These are phyloP conservation scores for Pseudomyrmex concolor DNA, from an alignment of 1,140 invertebrate species.

Conservation along the genomic window DNA sequence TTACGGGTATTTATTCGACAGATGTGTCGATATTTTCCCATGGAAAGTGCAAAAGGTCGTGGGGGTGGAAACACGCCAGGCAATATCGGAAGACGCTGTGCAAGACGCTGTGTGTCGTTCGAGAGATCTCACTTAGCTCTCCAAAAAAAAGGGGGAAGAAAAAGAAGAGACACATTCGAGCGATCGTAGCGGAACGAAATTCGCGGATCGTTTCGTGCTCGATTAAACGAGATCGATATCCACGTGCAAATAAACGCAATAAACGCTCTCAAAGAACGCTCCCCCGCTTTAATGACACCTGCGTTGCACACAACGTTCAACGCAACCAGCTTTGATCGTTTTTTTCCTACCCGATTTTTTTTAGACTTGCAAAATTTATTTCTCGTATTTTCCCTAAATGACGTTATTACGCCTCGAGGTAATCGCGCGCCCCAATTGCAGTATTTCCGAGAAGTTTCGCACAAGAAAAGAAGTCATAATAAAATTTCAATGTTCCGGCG, in stretches of 20 bases:
- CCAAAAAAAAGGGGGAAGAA: neutral
- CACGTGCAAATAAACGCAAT: constrained; percentile 31
- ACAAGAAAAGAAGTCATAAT: constrained; percentile 49
- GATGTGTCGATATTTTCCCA: constrained; percentile 79
- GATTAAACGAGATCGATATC: constrained; percentile 34
- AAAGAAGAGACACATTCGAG: neutral
- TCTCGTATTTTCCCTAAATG: constrained; percentile 31
- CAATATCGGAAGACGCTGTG: constrained; percentile 77
- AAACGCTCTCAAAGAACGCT: neutral
- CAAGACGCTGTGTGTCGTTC: constrained; percentile 48
- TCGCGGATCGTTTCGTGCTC: constrained; percentile 17
- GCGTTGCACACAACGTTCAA: neutral
- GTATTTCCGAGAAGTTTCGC: constrained; percentile 49
- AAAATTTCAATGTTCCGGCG: constrained; percentile 52
- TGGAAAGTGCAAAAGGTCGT: constrained; percentile 48
- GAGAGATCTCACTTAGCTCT: constrained; percentile 54
- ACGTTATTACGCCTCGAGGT: constrained; percentile 39
- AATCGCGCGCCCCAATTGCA: constrained; percentile 53
- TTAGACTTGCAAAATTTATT: constrained; percentile 42
- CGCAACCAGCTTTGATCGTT: neutral
- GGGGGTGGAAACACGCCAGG: constrained; percentile 70
- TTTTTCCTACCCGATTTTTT: constrained; percentile 20
- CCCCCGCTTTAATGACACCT: neutral
- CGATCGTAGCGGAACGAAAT: constrained; percentile 5
- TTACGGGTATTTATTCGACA: constrained; percentile 79